Percentiles rank a stretch among this genome's conserved stretches.
These are phyloP conservation scores for Lathamus discolor DNA, from an alignment of 2,113 vertebrate genomes.

Conservation along the genomic window DNA sequence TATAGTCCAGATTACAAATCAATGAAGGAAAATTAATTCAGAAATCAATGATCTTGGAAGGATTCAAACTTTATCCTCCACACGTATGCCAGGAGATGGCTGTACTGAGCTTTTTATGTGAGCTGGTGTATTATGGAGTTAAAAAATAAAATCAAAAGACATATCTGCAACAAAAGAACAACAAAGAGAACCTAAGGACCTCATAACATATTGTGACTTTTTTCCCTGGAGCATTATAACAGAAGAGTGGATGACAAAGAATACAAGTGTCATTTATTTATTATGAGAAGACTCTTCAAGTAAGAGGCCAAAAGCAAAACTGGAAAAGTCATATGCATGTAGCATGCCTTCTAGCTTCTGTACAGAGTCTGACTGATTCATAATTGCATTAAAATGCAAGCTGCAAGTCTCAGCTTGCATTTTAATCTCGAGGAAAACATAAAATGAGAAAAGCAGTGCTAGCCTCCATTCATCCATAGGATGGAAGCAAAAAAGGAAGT, in stretches of 20 bases:
- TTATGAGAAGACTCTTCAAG: not conserved
- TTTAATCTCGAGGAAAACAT: not conserved
- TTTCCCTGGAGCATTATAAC: not conserved
- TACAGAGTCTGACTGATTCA: not conserved
- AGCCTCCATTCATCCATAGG: not conserved
- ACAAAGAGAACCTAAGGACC: not conserved
- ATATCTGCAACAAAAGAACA: not conserved
- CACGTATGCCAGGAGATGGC: not conserved
- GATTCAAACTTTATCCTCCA: not conserved
- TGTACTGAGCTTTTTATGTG: not conserved
- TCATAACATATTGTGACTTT: not conserved
- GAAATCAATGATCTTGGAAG: not conserved
- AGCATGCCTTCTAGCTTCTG: not conserved
- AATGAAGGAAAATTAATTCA: not conserved
- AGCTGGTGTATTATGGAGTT: not conserved
- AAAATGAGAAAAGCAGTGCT: not conserved
- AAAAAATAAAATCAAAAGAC: not conserved
- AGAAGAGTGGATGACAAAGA: not conserved
- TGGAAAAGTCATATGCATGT: not conserved
- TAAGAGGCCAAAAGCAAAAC: not conserved
- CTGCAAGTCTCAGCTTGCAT: not conserved
- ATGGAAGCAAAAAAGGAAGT: not conserved
- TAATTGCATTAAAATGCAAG: not conserved
- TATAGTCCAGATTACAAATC: not conserved
- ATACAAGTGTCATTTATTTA: not conserved